Base-by-base conservation (phyloP, 92 coral and sea anemone genomes). In the Heteractis magnifica region DNA sequence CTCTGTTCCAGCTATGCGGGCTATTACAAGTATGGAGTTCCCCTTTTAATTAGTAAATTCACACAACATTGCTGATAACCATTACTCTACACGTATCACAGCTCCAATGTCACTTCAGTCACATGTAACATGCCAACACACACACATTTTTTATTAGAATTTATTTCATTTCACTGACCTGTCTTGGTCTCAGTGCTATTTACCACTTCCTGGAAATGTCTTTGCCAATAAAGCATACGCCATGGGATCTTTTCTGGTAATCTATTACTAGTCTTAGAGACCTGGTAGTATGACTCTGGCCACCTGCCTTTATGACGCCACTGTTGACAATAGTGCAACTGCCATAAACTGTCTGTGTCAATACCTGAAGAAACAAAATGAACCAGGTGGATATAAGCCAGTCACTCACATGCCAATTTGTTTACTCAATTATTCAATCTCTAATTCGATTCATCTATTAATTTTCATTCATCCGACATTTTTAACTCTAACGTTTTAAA, bases 301-400 rank as follows among this genome's bases (percentile, higher is more conserved):
- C 88, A 85, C 20, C 88, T 79, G 41, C 88, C 88, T 71, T 85
- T 85, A 70, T 89, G 89, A 14, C 82, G 71, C 86, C 88, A 89
- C 53, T 81, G 89, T 10, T 81, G 88, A 60, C 84, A 79, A 55
- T 85, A 89, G 72, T 89, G 92, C 77, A 58, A 15, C 77, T 89
- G 85, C 92, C 92, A 89, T 49, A 89, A 76, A 58, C 86, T 81
- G 20, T 85, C 92, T 34, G 92, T 85, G 49, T 83, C 78, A 70
- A 89, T 89, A 53, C 87, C 92, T 89, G 73, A 23, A 23, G 49
- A 10, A 68, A 34, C 44, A 34, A 34, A 34, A 34, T 2, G 44
- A 34, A 26, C 0, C 0, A 34, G 44, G 44, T 34, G 44, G 44
- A 34, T 34, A 34, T 34, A 34, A 34, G 44, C 44, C 44, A 34